phyloP scores from a whole-genome alignment of 2,113 vertebrate species.

The Mirounga angustirostris region DNA sequence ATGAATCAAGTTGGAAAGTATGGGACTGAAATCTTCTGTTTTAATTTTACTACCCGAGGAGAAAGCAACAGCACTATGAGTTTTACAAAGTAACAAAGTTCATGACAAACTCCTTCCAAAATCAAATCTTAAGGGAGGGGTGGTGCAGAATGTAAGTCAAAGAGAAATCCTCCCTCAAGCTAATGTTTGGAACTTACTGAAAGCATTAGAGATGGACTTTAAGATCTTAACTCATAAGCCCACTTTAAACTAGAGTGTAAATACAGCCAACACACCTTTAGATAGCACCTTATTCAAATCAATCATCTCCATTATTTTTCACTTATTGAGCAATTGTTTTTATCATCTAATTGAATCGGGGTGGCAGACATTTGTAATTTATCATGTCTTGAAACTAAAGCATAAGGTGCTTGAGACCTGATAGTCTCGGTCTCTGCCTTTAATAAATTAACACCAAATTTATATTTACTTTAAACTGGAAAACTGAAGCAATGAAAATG shows the following conservation, averaged over 20 bases:
- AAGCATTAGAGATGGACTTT: not conserved
- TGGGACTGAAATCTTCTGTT: not conserved
- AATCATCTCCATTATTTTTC: not conserved
- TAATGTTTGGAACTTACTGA: not conserved
- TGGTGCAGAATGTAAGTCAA: not conserved
- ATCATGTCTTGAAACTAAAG: not conserved
- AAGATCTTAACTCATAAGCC: not conserved
- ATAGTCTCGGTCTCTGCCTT: not conserved
- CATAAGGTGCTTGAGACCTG: not conserved
- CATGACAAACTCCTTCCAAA: not conserved
- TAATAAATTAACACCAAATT: not conserved
- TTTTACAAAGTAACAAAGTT: conserved; percentile 18
- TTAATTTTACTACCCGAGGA: not conserved
- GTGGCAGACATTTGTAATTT: not conserved
- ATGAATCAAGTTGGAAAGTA: not conserved
- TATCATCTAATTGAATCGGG: not conserved
- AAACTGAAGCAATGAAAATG: too few species aligned
- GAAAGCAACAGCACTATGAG: not conserved
- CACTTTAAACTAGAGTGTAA: not conserved
- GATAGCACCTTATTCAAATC: not conserved
- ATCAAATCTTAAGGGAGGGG: not conserved
- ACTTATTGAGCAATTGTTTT: conserved; percentile 6
- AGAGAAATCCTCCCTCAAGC: not conserved
- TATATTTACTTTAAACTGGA: not conserved
- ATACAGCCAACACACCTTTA: not conserved